Evolutionary conservation across 2,797 vertebrate genomes (phyloP).

Genomic region (Argentina silus): DNA sequence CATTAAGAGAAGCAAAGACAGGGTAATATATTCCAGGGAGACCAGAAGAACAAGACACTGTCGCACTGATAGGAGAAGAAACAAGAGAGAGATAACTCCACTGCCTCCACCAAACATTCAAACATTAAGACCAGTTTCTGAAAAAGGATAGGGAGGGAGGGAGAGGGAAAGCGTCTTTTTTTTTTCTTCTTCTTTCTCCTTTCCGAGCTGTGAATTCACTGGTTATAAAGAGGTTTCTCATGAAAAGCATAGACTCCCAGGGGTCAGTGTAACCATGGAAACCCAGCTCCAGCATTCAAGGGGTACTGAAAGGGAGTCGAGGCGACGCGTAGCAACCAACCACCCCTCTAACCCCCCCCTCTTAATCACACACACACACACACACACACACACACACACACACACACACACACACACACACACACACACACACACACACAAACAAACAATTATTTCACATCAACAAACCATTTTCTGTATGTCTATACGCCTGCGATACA

Average conservation of each 20-base stretch:
- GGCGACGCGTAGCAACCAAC: conserved; percentile 58
- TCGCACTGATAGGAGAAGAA: not conserved
- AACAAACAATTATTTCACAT: not conserved
- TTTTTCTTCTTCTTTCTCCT: conserved; percentile 51
- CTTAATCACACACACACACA: conserved; percentile 22
- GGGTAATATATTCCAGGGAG: not conserved
- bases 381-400: not conserved
- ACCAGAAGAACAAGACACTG: not conserved
- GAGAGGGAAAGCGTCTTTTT: conserved; percentile 39
- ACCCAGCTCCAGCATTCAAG: conserved; percentile 80
- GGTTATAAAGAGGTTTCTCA: conserved; percentile 75
- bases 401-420: conserved; percentile 16
- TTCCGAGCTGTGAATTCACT: conserved; percentile 62
- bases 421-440: not conserved
- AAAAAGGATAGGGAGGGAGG: conserved; percentile 6
- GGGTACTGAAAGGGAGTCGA: conserved; percentile 74
- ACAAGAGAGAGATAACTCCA: conserved; percentile 1
- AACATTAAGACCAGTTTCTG: conserved; percentile 4
- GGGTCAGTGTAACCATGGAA: conserved; percentile 83
- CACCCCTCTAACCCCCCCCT: conserved; percentile 45
- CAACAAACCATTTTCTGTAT: not conserved
- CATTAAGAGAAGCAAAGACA: not conserved
- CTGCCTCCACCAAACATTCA: conserved; percentile 14
- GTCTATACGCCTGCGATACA: not conserved
- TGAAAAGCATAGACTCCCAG: conserved; percentile 76